Percentiles rank a stretch among this genome's conserved stretches.
Conservation (phyloP, 2,888 invertebrate species). For the Lysandra bellargus region DNA sequence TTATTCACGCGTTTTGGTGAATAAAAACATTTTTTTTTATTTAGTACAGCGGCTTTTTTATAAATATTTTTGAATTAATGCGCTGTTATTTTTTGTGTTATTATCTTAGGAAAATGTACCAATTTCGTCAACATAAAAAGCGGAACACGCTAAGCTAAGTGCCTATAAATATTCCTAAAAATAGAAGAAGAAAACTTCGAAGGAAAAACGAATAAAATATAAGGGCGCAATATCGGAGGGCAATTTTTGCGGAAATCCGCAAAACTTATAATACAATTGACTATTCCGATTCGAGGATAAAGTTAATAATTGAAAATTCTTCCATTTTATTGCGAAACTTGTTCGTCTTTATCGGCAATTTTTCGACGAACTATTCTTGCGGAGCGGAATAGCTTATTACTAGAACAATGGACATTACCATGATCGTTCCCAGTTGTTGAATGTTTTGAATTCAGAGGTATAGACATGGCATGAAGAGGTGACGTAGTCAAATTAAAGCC, state of each 20-base stretch:
- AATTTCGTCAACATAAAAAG: not conserved
- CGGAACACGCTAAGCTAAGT: not conserved
- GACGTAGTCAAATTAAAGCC: too few relatives aligned
- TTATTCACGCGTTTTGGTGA: too few relatives aligned
- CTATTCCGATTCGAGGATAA: constrained; percentile 44
- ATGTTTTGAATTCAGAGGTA: not conserved
- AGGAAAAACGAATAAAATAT: constrained; percentile 16
- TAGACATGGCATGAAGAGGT: too few relatives aligned
- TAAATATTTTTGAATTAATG: not conserved
- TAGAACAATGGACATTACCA: not conserved
- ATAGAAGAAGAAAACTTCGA: not conserved
- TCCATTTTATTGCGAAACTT: constrained; percentile 62
- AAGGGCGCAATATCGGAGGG: constrained; percentile 29
- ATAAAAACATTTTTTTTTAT: too few relatives aligned
- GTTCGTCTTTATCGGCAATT: constrained; percentile 44
- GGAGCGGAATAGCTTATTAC: constrained; percentile 9
- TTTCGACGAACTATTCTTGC: constrained; percentile 3
- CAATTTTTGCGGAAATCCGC: constrained; percentile 33
- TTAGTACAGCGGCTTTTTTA: not conserved
- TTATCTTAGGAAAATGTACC: not conserved
- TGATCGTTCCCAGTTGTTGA: not conserved
- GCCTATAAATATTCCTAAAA: constrained; percentile 4
- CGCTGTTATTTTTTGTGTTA: not conserved
- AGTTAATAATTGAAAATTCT: constrained; percentile 67
- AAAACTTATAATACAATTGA: constrained; percentile 36